These are phyloP conservation scores for Acanthacorydalis orientalis DNA, from an alignment of 2,888 invertebrate species.

Conservation along the genomic window DNA sequence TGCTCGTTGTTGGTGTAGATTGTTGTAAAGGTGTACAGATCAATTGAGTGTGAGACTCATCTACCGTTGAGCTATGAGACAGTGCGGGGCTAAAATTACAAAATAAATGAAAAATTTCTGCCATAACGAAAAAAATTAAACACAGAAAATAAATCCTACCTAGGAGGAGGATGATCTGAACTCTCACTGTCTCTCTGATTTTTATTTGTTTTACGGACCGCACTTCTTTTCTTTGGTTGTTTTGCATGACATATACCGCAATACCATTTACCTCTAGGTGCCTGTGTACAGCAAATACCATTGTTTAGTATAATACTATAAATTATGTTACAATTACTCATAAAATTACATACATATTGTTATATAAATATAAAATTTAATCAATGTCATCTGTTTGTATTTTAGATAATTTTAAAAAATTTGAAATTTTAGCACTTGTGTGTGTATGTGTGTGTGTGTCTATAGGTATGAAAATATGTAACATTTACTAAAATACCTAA, in stretches of 20 bases:
- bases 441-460: too few species aligned
- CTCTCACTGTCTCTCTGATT: conserved; percentile 33
- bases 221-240: conserved; percentile 45
- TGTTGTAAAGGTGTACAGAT: conserved; percentile 4
- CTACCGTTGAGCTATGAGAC: conserved; percentile 51
- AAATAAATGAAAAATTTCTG: conserved; percentile 3
- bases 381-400: too few species aligned
- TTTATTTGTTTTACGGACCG: conserved; percentile 19
- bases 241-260: conserved; percentile 76
- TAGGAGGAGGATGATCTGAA: conserved; percentile 35
- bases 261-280: conserved; percentile 76
- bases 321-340: too few species aligned
- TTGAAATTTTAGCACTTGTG: too few species aligned
- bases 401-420: too few species aligned
- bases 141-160: conserved; percentile 17
- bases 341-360: too few species aligned
- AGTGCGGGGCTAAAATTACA: conserved; percentile 40
- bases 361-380: too few species aligned
- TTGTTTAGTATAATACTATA: too few species aligned
- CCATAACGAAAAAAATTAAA: not conserved
- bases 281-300: conserved; percentile 23
- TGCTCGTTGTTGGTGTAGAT: conserved; percentile 14
- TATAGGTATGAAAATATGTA: too few species aligned
- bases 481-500: too few species aligned
- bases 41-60: conserved; percentile 25